These are phyloP conservation scores for Gymnobelideus leadbeateri DNA, from an alignment of 2,113 vertebrate species.

Conservation along the genomic window DNA sequence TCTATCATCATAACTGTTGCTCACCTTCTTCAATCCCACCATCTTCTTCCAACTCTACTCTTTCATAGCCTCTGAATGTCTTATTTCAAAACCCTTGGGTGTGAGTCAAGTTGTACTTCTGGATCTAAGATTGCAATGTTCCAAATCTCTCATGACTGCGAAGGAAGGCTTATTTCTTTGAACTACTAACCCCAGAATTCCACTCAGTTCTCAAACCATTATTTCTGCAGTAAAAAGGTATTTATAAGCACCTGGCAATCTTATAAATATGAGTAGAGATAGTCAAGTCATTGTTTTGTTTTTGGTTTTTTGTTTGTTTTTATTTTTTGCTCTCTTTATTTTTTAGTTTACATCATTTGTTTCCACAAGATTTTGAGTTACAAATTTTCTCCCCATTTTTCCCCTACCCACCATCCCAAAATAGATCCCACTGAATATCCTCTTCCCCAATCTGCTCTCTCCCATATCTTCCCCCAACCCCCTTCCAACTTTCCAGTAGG, in stretches of 20 bases:
- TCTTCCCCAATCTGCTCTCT: too few relatives aligned
- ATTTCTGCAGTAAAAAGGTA: too few relatives aligned
- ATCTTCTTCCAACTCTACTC: not conserved
- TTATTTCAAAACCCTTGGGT: not conserved
- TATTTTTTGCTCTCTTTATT: too few relatives aligned
- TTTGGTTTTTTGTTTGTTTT: too few relatives aligned
- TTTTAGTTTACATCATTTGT: too few relatives aligned
- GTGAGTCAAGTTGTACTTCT: not conserved
- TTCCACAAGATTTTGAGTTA: too few relatives aligned
- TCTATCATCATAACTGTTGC: not conserved
- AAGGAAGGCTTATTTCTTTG: not conserved
- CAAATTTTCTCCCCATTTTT: too few relatives aligned
- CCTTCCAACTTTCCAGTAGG: too few relatives aligned
- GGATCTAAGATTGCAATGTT: not conserved
- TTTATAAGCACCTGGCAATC: not conserved
- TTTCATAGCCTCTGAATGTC: not conserved
- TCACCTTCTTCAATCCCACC: not conserved
- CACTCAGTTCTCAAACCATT: not conserved
- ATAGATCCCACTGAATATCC: too few relatives aligned
- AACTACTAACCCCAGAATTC: not conserved
- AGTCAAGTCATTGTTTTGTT: not conserved
- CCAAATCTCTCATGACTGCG: not conserved
- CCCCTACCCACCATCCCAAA: too few relatives aligned
- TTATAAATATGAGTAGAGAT: not conserved
- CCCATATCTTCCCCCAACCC: too few relatives aligned